Evolutionary conservation across 2,888 invertebrate genomes (phyloP).

Genomic region (Dasysyrphus albostriatus): DNA sequence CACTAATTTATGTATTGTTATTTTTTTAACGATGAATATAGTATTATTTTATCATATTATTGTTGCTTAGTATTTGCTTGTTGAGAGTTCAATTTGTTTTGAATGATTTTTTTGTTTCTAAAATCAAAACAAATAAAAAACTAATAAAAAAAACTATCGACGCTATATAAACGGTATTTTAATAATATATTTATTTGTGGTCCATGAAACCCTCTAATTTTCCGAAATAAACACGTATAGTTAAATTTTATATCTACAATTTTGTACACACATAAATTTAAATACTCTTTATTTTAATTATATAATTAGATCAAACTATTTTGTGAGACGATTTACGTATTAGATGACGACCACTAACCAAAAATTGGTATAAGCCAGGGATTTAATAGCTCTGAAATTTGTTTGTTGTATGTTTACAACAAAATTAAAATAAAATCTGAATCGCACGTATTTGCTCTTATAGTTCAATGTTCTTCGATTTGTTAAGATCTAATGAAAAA

Average conservation of each 20-base stretch:
- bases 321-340: slow-evolving; percentile 4
- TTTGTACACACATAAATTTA: slow-evolving; percentile 19
- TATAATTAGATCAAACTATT: slow-evolving; percentile 24
- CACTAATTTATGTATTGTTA: background rate
- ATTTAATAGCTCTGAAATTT: background rate
- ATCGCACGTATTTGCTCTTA: no score
- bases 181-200: slow-evolving; percentile 58
- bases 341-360: background rate
- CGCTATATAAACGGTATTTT: slow-evolving; percentile 47
- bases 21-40: slow-evolving; percentile 19
- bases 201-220: slow-evolving; percentile 74
- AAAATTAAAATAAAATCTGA: no score
- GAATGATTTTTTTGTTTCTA: slow-evolving; percentile 17
- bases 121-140: slow-evolving; percentile 11
- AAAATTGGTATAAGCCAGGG: background rate
- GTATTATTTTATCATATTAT: background rate
- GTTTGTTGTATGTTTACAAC: background rate
- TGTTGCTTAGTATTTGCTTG: background rate
- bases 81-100: background rate
- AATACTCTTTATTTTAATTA: slow-evolving; percentile 7
- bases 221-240: slow-evolving; percentile 67
- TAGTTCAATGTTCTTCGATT: no score
- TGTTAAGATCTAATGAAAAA: no score
- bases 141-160: slow-evolving; percentile 43
- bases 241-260: slow-evolving; percentile 32